Evolutionary conservation across 2,888 invertebrate genomes (phyloP), one percentile per base, ranked within the genome.

Genomic region (Synanthedon vespiformis): DNA sequence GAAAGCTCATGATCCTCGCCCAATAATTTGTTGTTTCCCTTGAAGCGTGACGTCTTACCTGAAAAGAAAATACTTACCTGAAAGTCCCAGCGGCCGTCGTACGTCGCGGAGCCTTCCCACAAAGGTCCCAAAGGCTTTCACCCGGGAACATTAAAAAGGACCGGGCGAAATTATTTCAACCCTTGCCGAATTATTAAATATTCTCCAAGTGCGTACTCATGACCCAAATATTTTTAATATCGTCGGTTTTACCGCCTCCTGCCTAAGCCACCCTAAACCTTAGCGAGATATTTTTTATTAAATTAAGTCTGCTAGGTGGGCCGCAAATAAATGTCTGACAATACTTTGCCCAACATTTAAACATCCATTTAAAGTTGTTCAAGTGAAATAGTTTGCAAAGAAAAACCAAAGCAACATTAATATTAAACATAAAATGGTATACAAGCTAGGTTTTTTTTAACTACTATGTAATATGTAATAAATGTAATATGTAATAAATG

Each of bases 141-240:
- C 34, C 34, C 34, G 34, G 34, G 34, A 34, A 34, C 55, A 67
- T 67, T 67, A 61, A 66, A 66, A 67, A 63, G 63, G 61, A 52
- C 57, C 58, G 55, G 49, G 49, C 57, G 65, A 63, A 75, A 76
- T 76, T 74, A 75, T 70, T 67, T 66, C 68, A 69, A 74, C 74
- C 74, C 74, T 67, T 71, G 62, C 59, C 59, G 68, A 68, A 70
- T 74, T 74, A 75, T 75, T 73, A 70, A 72, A 75, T 76, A 73
- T 70, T 65, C 62, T 59, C 61, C 52, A 59, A 69, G 66, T 44
- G n/a, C 14, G 14, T 48, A 48, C 48, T 44, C 14, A 44, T 44
- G 44, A 16, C 18, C 48, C 12, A 48, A 48, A 16, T 68, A 72
- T 72, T 71, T 72, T 72, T 70, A 68, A 70, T 72, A 72, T 72